Evolutionary conservation across 2,888 invertebrate species (phyloP).

Genomic region (Labia minor): DNA sequence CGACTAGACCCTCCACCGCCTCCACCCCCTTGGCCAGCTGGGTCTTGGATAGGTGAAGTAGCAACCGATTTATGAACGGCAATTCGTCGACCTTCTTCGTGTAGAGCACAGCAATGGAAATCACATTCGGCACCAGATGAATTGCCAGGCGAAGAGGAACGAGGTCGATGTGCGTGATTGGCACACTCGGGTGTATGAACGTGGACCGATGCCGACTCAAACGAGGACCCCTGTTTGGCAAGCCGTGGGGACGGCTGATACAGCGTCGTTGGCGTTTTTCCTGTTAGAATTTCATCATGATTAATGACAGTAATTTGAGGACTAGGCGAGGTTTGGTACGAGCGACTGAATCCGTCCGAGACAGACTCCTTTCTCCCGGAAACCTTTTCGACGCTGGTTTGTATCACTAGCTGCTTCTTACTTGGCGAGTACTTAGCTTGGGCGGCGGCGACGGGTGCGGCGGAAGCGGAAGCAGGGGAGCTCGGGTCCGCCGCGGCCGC

Average conservation of each 20-base stretch:
- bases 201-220: conserved; percentile 64
- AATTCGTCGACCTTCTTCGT: conserved; percentile 84
- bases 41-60: conserved; percentile 82
- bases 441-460: conserved; percentile 29
- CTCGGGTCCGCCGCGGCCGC: conserved; percentile 37
- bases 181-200: conserved; percentile 75
- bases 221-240: conserved; percentile 45
- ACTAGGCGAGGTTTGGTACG: conserved; percentile 44
- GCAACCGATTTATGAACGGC: conserved; percentile 87
- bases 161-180: conserved; percentile 53
- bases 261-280: conserved; percentile 27
- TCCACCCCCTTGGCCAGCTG: conserved; percentile 56
- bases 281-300: conserved; percentile 63
- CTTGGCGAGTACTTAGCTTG: conserved; percentile 45
- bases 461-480: conserved; percentile 28
- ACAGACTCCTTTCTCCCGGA: conserved; percentile 32
- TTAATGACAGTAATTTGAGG: conserved; percentile 91
- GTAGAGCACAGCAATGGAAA: conserved; percentile 89
- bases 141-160: conserved; percentile 52
- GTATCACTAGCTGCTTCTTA: conserved; percentile 54
- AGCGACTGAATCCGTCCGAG: conserved; percentile 31
- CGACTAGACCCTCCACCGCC: conserved; percentile 29
- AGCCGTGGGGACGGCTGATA: conserved; percentile 36
- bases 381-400: conserved; percentile 60
- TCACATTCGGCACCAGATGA: conserved; percentile 65